Evolutionary conservation across 2,797 vertebrate species (phyloP), one percentile per base, ranked within the genome.

Genomic region (Gambusia yucatana): DNA sequence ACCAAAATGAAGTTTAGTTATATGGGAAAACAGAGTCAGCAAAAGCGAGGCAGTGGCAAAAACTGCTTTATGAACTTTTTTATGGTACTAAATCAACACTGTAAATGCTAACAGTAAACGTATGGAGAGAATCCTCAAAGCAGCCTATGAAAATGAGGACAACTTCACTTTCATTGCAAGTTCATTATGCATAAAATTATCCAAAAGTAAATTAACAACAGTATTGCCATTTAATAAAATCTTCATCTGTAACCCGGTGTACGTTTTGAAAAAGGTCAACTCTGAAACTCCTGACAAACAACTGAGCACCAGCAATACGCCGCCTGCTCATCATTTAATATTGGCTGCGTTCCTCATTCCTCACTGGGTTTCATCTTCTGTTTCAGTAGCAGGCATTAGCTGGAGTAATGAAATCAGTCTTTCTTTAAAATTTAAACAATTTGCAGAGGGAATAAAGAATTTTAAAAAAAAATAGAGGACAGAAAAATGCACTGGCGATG

Each of bases 1-100:
- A 76, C 77, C 80, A 61, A 82, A 79, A 14, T 81, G 72, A 82
- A 81, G 78, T 78, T 78, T 17, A 50, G 59, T 25, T 81, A 79
- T 75, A 48, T 43, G 33, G 17, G 47, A 73, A n/a, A 16, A 76
- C 17, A 44, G 80, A 65, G 61, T 80, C 72, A 85, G 43, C 30
- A 10, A 20, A 16, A 47, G 30, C 20, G 17, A 73, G 79, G 73
- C 61, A 74, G 33, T 13, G 20, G 33, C 30, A 76, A 76, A 79
- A 78, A 67, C n/a, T 36, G 20, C 76, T 82, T 82, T 75, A 79
- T 55, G 17, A 73, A 52, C 13, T 7, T 74, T 22, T 70, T 47
- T 72, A 25, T 43, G 16, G 6, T 39, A 39, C 0, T 67, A 82
- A 78, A 65, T 46, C 9, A 73, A 73, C 70, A 67, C 80, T 57